Conservation (phyloP, 2,888 invertebrate species). For the Parapristionchus giblindavisi region DNA sequence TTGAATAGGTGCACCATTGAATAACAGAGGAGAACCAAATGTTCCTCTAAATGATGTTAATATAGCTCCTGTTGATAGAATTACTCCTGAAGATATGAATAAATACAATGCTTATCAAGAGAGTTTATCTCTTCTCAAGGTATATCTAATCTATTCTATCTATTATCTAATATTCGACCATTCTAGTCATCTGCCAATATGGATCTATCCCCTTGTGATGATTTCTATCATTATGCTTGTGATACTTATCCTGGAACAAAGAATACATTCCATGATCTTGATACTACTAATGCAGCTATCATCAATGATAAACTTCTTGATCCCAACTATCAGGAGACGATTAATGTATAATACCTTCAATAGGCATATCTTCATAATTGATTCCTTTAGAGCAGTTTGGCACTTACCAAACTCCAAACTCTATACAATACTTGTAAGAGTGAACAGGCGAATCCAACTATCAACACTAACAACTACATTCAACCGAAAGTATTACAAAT, state of each 20-base stretch:
- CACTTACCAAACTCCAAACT: conserved; percentile 20
- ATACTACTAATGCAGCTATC: background rate
- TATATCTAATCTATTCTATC: background rate
- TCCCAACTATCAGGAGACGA: conserved; percentile 47
- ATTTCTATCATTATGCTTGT: conserved; percentile 65
- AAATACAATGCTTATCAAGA: conserved; percentile 49
- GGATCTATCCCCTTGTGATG: conserved; percentile 59
- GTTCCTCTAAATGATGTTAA: conserved; percentile 46
- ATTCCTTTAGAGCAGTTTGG: background rate
- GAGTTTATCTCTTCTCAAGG: conserved; percentile 35
- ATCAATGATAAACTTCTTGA: conserved; percentile 44
- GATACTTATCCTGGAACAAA: conserved; percentile 45
- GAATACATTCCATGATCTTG: conserved; percentile 39
- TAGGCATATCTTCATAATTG: background rate
- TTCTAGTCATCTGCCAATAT: conserved; percentile 52
- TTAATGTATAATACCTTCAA: conserved; percentile 21
- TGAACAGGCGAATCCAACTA: conserved; percentile 7
- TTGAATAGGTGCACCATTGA: conserved; percentile 6
- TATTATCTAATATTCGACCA: background rate
- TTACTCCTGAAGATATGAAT: conserved; percentile 44
- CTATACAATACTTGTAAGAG: conserved; percentile 21
- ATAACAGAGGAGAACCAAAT: conserved; percentile 41
- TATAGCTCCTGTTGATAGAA: conserved; percentile 43
- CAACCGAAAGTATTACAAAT: conserved; percentile 15
- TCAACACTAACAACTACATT: conserved; percentile 10